These are phyloP conservation scores for Heteromurus nitidus DNA, from an alignment of 2,888 invertebrate species.

Conservation along the genomic window DNA sequence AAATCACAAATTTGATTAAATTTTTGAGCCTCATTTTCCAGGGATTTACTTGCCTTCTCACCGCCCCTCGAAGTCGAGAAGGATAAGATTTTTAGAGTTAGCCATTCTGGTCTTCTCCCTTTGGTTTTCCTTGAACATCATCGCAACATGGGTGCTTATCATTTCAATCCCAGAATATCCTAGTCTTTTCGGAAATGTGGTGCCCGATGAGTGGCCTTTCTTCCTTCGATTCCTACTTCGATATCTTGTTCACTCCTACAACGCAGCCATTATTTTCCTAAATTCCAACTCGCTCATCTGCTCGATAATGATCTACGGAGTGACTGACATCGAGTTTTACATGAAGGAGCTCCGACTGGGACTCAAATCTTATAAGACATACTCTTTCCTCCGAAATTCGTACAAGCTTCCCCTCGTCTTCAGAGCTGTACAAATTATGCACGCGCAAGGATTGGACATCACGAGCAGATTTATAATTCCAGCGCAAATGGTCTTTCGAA, in stretches of 20 bases:
- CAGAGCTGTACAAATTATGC: not conserved
- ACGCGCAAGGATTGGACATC: not conserved
- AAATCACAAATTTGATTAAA: not conserved
- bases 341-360: not conserved
- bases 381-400: not conserved
- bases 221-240: not conserved
- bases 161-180: not conserved
- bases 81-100: not conserved
- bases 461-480: slow-evolving; percentile 22
- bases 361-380: not conserved
- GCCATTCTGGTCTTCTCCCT: not conserved
- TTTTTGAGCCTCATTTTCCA: not conserved
- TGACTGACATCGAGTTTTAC: not conserved
- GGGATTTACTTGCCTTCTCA: not conserved
- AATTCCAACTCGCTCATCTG: too few species aligned
- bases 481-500: not conserved
- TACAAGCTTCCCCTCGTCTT: not conserved
- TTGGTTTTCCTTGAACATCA: not conserved
- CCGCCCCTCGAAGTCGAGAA: not conserved
- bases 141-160: not conserved
- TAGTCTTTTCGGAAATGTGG: not conserved
- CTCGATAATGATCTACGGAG: not conserved
- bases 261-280: not conserved
- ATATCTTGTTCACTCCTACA: not conserved
- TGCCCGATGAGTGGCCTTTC: not conserved